phyloP scores from a whole-genome alignment of 2,797 vertebrate species.

The Florisuga fusca region DNA sequence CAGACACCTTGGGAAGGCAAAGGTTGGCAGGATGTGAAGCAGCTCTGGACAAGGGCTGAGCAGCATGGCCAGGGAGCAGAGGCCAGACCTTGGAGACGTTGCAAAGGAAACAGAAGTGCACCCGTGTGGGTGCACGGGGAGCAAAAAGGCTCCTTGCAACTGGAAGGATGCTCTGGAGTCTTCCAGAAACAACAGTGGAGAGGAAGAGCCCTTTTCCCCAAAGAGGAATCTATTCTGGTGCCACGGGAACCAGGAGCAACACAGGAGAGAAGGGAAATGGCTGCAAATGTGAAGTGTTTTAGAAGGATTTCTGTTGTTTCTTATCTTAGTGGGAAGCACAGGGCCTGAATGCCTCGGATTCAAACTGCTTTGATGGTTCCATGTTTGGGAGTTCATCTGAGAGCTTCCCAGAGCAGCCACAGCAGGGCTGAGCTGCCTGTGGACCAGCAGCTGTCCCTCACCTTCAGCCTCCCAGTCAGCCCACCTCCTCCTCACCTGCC shows the following conservation, averaged over 20 bases:
- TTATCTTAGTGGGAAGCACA: slow-evolving; percentile 15
- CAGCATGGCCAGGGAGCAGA: not conserved
- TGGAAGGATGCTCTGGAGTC: not conserved
- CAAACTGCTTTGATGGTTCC: not conserved
- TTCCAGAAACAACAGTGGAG: slow-evolving; percentile 7
- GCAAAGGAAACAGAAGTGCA: slow-evolving; percentile 42
- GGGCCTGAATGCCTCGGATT: not conserved
- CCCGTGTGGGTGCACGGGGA: slow-evolving; percentile 29
- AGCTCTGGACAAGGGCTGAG: not conserved
- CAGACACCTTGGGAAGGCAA: slow-evolving; percentile 25
- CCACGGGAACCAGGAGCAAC: slow-evolving; percentile 46
- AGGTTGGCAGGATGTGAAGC: not conserved
- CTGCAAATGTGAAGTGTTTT: not conserved
- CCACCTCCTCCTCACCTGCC: not conserved
- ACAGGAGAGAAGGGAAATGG: slow-evolving; percentile 46
- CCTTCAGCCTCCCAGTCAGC: not conserved
- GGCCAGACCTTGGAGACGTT: not conserved
- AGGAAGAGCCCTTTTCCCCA: slow-evolving; percentile 19
- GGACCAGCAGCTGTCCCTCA: not conserved
- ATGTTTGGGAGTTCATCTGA: slow-evolving; percentile 34
- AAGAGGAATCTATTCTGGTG: slow-evolving; percentile 58
- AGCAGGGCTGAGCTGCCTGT: not conserved
- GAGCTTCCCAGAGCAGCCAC: not conserved
- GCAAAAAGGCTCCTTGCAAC: not conserved
- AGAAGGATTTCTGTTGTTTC: slow-evolving; percentile 43